Evolutionary conservation across 2,113 vertebrate species (phyloP), one percentile per base, ranked within the genome.

Genomic region (Dromas ardeola): DNA sequence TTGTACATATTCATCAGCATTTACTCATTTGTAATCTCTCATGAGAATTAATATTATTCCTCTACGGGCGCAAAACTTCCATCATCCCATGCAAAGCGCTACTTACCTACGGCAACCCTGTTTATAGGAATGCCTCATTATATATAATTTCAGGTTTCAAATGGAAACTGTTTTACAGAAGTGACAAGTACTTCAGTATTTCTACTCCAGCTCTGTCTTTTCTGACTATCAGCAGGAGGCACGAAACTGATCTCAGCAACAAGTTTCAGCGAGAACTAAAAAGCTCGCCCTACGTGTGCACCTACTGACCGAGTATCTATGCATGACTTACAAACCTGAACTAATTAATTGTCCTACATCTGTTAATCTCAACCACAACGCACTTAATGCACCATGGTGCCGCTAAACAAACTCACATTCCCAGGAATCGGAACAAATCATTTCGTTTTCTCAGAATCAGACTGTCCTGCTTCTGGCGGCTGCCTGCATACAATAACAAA

Each of bases 131-230:
- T 56, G 81, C 50, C 81, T 97, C 90, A 92, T 95, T 95, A 86
- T 34, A 74, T 59, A 16, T 85, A 89, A 96, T 94, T 97, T 92
- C 79, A 95, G 88, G 59, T 96, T 92, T 96, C 93, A 93, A 40
- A 6, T 90, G 76, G 86, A 95, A 93, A 47, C 59, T 63, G 71
- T 62, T 95, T 82, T 29, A 83, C 63, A 86, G 76, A 94, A 93
- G 49, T 96, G 96, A 95, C 87, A 93, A 83, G 70, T 42, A 83
- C 38, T 69, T 93, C 58, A 27, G 66, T 47, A 14, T 85, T 87
- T 77, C 74, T 50, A 3, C 50, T 70, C 86, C 62, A 82, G 70
- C 95, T 81, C 94, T 85, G 56, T 47, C 56, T 90, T 55, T 74
- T 45, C 69, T 27, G n/a, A 67, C 20, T 59, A 6, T 42, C 5